Conservation (phyloP, 1,140 invertebrate species). For the Drosophila mojavensis region DNA sequence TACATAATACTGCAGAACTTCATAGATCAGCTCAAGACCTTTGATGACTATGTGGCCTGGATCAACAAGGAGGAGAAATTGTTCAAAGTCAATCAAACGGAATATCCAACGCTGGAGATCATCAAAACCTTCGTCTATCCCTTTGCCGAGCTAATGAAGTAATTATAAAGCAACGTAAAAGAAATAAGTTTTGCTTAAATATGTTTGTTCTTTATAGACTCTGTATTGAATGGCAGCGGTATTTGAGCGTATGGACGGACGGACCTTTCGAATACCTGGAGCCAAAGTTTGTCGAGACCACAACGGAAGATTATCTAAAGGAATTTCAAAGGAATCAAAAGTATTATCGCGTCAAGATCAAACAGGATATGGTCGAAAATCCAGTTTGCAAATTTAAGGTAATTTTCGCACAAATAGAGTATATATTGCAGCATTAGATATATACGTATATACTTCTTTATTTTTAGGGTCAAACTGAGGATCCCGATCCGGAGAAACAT, state of each 20-base stretch:
- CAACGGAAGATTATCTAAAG: constrained; percentile 89
- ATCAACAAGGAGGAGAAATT: constrained; percentile 95
- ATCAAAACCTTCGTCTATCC: constrained; percentile 88
- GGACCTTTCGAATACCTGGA: constrained; percentile 94
- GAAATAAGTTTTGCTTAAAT: background rate
- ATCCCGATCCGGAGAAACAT: constrained; percentile 90
- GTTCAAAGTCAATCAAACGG: constrained; percentile 91
- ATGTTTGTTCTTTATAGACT: constrained; percentile 62
- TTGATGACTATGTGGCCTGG: constrained; percentile 90
- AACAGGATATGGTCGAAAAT: constrained; percentile 89
- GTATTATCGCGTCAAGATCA: constrained; percentile 91
- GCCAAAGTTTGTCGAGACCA: constrained; percentile 88
- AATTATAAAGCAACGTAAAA: background rate
- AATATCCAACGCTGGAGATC: constrained; percentile 91
- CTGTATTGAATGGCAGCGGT: constrained; percentile 90
- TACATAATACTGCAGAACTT: constrained; percentile 89
- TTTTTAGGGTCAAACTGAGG: constrained; percentile 88
- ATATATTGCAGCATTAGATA: background rate
- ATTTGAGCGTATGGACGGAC: constrained; percentile 94
- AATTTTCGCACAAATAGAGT: background rate
- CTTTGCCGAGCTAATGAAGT: constrained; percentile 88
- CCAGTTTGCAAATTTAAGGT: constrained; percentile 87
- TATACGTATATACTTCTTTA: constrained; percentile 17
- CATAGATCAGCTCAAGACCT: constrained; percentile 89
- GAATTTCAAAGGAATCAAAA: constrained; percentile 92